Conservation (phyloP, 2,113 vertebrate genomes). For the Cyrtonyx montezumae region DNA sequence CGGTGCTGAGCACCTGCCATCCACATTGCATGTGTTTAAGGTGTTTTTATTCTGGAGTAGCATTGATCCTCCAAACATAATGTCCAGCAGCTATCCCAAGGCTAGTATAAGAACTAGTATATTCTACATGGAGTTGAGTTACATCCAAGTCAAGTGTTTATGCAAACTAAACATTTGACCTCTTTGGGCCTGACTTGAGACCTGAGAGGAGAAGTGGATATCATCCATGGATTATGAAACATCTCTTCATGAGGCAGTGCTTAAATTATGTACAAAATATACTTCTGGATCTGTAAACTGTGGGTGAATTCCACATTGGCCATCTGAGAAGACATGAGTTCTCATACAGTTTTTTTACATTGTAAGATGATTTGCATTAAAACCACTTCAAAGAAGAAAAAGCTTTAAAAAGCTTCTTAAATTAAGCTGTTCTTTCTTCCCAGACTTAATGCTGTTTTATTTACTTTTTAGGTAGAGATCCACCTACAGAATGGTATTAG, state of each 20-base stretch:
- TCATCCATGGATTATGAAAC: neutral
- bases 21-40: fast-evolving
- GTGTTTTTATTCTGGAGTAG: neutral
- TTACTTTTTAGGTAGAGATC: slow-evolving; percentile 11
- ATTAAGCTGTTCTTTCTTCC: slow-evolving; percentile 5
- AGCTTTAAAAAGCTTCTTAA: slow-evolving; percentile 33
- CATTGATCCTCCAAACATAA: neutral
- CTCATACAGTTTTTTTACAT: slow-evolving; percentile 23
- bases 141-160: neutral
- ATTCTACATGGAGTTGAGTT: neutral
- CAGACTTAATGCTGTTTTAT: neutral
- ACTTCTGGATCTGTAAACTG: neutral
- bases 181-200: neutral
- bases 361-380: neutral
- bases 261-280: neutral
- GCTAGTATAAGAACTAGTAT: fast-evolving
- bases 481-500: too few species aligned
- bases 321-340: neutral
- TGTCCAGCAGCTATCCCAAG: neutral
- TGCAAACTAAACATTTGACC: neutral
- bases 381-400: slow-evolving; percentile 37
- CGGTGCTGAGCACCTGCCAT: neutral
- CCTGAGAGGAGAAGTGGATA: neutral
- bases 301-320: neutral
- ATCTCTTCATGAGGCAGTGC: fast-evolving